Base-by-base conservation (phyloP, 64 coral and sea anemone species). In the Catalaphyllia jardinei region DNA sequence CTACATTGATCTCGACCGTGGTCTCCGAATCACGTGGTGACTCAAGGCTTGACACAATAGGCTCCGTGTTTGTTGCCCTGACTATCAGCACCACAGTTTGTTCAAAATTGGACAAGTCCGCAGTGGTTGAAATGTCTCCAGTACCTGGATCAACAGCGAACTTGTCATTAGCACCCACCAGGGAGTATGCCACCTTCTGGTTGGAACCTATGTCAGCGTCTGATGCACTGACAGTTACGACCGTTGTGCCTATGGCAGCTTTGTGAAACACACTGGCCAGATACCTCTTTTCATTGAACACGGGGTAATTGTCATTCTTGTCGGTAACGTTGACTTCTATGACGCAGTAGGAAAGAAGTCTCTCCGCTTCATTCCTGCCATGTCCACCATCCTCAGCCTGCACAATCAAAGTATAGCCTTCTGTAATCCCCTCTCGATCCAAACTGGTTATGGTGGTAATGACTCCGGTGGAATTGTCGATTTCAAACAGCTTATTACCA, bases 241-340 rank as follows among this genome's bases (percentile, higher is more conserved):
- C 90, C 0, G 22, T 3, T 10, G 28, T 79, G 9, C 74, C 62
- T 0, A 39, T 77, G 27, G 33, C 7, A 1, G 62, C 74, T 31
- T 29, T 42, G 24, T 87, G 84, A 60, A 64, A 86, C 8, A 87
- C 85, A 57, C 82, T 92, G 28, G 74, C 95, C 74, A 4, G 24
- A 33, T 96, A 96, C 22, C 63, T 35, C 10, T 87, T 72, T 29
- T 87, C 79, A 12, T 77, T 49, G 62, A 96, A 96, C 29, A 75
- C 50, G 29, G 95, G 95, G 16, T 87, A 96, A 33, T 91, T 86
- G 51, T 96, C 95, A 27, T 96, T 96, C 3, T n/a, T 69, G 42
- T 96, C 95, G 5, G 52, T 57, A 69, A 96, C 88, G 29, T 78
- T 31, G 0, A 96, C 88, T 2, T 67, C 75, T 3, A 96, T 16